Evolutionary conservation across 2,113 vertebrate species (phyloP).

Genomic region (Daphoenositta chrysoptera): DNA sequence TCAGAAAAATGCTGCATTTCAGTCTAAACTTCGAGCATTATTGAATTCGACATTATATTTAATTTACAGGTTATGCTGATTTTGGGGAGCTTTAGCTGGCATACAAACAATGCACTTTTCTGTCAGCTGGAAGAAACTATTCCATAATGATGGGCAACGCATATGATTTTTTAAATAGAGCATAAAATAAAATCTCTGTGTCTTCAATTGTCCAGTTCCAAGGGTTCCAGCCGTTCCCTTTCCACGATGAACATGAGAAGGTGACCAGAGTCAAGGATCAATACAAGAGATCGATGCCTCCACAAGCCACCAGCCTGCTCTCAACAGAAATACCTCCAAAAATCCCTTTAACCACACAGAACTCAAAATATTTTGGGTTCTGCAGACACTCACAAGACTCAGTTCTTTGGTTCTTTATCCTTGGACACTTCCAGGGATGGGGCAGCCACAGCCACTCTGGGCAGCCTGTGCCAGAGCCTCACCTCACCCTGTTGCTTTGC

Average conservation of each 20-base stretch:
- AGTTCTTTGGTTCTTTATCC: not conserved
- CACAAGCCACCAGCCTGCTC: not conserved
- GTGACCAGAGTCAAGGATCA: not conserved
- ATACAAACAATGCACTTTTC: not conserved
- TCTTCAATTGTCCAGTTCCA: not conserved
- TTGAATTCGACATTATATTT: not conserved
- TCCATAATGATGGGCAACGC: fast-evolving
- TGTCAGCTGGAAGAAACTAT: not conserved
- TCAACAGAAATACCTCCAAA: not conserved
- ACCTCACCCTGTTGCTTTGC: not conserved
- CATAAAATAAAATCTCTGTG: not conserved
- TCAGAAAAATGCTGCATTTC: not conserved
- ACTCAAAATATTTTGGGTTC: not conserved
- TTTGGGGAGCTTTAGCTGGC: not conserved
- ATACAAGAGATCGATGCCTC: fast-evolving
- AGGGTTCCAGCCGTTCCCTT: not conserved
- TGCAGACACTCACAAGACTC: not conserved
- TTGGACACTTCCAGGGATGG: not conserved
- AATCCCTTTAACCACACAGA: not conserved
- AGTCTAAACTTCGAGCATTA: not conserved
- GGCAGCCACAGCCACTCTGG: not conserved
- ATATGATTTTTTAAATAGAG: not conserved
- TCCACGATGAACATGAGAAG: not conserved
- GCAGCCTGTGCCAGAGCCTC: not conserved
- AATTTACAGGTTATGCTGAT: not conserved